A percentile compares a stretch with the other conserved stretches of the same genome.
phyloP scores from a whole-genome alignment of 1,140 invertebrate species.

The Ceratina calcarata region DNA sequence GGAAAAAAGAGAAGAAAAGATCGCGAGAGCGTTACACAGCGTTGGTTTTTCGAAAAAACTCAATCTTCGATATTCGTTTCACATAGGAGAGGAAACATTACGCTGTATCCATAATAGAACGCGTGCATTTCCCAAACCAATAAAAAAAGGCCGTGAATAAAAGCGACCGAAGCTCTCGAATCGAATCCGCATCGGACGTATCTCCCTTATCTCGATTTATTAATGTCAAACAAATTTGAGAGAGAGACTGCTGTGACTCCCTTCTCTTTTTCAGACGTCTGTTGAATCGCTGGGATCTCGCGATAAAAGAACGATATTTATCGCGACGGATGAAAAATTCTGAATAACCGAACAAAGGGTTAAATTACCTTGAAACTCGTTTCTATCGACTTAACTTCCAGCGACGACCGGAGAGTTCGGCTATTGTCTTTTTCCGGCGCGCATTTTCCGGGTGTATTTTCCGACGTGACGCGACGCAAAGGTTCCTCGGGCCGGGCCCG shows the following conservation, averaged over 20 bases:
- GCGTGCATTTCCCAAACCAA: conserved; percentile 25
- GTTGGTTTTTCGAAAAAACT: conserved; percentile 28
- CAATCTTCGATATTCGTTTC: conserved; percentile 41
- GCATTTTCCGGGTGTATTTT: conserved; percentile 31
- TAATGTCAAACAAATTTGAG: not conserved
- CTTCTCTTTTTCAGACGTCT: not conserved
- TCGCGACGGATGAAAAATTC: too few relatives aligned
- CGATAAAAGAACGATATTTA: not conserved
- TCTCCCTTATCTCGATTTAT: not conserved
- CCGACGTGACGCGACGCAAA: too few relatives aligned
- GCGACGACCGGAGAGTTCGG: not conserved
- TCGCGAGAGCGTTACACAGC: too few relatives aligned
- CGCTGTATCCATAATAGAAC: conserved; percentile 24
- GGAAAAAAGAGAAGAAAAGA: not conserved
- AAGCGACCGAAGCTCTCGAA: conserved; percentile 2
- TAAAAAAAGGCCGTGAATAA: conserved; percentile 4
- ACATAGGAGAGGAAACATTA: conserved; percentile 12
- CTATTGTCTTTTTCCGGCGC: conserved; percentile 15
- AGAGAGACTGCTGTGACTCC: not conserved
- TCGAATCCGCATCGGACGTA: conserved; percentile 9
- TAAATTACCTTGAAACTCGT: conserved; percentile 17
- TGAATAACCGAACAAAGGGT: not conserved
- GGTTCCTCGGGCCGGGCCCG: conserved; percentile 25
- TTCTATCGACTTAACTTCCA: conserved; percentile 2
- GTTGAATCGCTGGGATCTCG: not conserved